phyloP scores from a whole-genome alignment of 2,113 vertebrate species.

The Myotis davidii region DNA sequence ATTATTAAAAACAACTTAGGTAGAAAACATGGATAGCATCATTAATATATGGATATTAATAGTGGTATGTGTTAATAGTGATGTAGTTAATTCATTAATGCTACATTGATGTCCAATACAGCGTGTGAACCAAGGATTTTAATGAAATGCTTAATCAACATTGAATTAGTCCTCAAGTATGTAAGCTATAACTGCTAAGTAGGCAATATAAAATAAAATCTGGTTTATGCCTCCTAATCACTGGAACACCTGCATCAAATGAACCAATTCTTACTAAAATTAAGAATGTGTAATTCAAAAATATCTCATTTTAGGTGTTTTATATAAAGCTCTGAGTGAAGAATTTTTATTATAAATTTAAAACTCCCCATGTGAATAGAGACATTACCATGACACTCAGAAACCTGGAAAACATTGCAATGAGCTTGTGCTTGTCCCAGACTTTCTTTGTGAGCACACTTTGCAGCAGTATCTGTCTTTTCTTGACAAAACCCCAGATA shows the following conservation, averaged over 20 bases:
- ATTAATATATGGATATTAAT: neutral
- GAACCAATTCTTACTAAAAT: neutral
- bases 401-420: neutral
- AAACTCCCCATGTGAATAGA: neutral
- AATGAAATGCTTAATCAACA: neutral
- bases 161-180: neutral
- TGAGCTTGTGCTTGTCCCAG: neutral
- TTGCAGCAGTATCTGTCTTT: neutral
- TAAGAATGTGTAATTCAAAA: neutral
- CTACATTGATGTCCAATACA: neutral
- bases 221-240: neutral
- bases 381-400: neutral
- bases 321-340: neutral
- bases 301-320: neutral
- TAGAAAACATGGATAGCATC: neutral
- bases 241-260: conserved; percentile 28
- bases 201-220: neutral
- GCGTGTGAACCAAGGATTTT: neutral
- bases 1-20: neutral
- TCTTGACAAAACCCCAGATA: neutral
- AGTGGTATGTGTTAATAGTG: neutral
- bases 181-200: neutral
- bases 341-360: neutral
- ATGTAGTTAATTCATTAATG: neutral
- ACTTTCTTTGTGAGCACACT: conserved; percentile 1